phyloP scores from a whole-genome alignment of 2,113 vertebrate species.

The Periophthalmodon schlosseri region DNA sequence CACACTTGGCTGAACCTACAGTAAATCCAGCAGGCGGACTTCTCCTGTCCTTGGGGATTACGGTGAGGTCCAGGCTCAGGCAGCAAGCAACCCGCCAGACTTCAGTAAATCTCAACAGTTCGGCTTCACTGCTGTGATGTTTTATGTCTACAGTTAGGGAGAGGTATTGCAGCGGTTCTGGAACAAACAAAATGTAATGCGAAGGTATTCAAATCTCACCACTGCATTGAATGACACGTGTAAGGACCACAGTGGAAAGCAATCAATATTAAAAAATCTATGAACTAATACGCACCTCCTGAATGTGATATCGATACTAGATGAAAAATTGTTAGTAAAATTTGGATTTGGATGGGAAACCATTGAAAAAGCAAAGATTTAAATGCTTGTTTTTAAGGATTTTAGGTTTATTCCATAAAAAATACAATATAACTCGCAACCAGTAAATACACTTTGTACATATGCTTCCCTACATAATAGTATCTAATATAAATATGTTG shows the following conservation, averaged over 20 bases:
- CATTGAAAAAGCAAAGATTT: neutral
- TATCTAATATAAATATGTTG: constrained; percentile 11
- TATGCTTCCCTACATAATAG: neutral
- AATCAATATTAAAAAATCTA: too few species aligned
- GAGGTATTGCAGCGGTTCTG: neutral
- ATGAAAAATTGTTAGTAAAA: neutral
- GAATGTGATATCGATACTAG: neutral
- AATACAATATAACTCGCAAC: neutral
- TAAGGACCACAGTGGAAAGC: neutral
- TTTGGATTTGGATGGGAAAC: neutral
- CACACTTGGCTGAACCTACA: constrained; percentile 33
- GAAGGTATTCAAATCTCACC: neutral
- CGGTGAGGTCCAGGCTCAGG: neutral
- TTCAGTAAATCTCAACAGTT: constrained; percentile 2
- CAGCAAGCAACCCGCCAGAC: constrained; percentile 19
- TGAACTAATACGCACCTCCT: neutral
- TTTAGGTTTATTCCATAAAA: constrained; percentile 14
- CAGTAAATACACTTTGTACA: neutral
- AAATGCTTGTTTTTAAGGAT: too few species aligned
- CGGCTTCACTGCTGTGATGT: neutral
- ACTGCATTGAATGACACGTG: neutral
- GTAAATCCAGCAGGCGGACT: constrained; percentile 50
- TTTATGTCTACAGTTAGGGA: neutral
- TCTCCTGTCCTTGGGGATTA: constrained; percentile 60
- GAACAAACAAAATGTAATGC: neutral